Conservation (phyloP, 2,797 vertebrate species). For the Etheostoma perlongum region DNA sequence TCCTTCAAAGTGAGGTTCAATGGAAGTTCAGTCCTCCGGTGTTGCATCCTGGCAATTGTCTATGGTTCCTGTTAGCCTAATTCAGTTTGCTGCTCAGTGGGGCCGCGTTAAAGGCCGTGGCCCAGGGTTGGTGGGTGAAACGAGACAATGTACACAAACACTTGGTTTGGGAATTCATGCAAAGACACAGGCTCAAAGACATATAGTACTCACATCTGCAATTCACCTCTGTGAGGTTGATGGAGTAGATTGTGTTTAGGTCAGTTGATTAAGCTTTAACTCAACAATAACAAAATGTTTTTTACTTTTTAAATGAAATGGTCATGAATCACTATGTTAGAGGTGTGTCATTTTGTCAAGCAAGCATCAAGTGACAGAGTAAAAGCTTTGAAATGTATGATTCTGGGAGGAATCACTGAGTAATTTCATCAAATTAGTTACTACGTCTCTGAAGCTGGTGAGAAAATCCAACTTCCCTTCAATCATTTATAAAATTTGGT, state of each 20-base stretch:
- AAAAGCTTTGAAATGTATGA: not conserved
- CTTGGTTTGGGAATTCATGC: not conserved
- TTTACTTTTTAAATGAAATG: not conserved
- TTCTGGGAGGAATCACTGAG: not conserved
- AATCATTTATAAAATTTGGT: slow-evolving; percentile 3
- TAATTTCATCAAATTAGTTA: slow-evolving; percentile 10
- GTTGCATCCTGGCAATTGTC: slow-evolving; percentile 75
- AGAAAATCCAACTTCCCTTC: not conserved
- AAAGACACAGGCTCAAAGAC: not conserved
- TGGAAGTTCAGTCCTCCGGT: slow-evolving; percentile 77
- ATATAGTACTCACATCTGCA: not conserved
- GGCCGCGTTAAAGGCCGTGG: slow-evolving; percentile 51
- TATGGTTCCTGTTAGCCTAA: slow-evolving; percentile 76
- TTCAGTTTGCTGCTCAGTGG: slow-evolving; percentile 74
- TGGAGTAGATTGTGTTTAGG: not conserved
- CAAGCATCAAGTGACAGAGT: not conserved
- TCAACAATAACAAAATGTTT: not conserved
- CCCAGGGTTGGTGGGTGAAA: slow-evolving; percentile 21
- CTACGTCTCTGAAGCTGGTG: not conserved
- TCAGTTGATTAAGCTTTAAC: not conserved
- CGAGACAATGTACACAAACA: slow-evolving; percentile 26
- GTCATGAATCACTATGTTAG: too few relatives aligned
- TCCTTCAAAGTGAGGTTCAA: slow-evolving; percentile 71
- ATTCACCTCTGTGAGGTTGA: not conserved
- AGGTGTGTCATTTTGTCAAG: not conserved